Conservation (phyloP, 2,888 invertebrate genomes). For the Vesta saturnalis region DNA sequence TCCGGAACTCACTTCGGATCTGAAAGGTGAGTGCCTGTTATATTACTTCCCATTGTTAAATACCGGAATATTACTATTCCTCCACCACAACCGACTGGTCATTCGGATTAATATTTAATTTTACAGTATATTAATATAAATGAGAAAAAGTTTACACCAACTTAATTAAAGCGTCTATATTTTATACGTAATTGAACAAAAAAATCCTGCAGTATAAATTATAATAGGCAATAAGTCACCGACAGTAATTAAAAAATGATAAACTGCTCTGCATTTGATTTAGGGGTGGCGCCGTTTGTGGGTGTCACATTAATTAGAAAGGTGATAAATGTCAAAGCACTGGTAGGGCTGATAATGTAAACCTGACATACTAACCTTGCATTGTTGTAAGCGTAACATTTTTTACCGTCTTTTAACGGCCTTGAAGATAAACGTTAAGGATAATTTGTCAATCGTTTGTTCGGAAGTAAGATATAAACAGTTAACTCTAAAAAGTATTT, state of each 20-base stretch:
- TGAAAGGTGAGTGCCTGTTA: slow-evolving; percentile 61
- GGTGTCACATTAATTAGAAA: slow-evolving; percentile 44
- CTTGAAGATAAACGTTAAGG: background rate
- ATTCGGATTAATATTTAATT: background rate
- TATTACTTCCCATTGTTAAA: slow-evolving; percentile 56
- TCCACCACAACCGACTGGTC: background rate
- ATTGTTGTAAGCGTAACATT: background rate
- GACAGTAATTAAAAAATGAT: slow-evolving; percentile 43
- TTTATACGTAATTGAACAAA: slow-evolving; percentile 5
- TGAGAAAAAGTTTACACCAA: background rate
- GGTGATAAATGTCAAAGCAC: slow-evolving; percentile 43
- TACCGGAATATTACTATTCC: slow-evolving; percentile 34
- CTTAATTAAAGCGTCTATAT: background rate
- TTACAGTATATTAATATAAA: background rate
- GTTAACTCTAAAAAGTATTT: background rate
- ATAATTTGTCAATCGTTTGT: slow-evolving; percentile 16
- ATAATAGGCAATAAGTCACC: slow-evolving; percentile 26
- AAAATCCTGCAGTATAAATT: slow-evolving; percentile 32
- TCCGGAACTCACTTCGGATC: slow-evolving; percentile 57
- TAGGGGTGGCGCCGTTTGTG: slow-evolving; percentile 43
- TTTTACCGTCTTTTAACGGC: background rate
- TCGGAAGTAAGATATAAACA: background rate
- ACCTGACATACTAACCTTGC: slow-evolving; percentile 32
- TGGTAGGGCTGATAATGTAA: slow-evolving; percentile 34
- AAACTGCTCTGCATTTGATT: slow-evolving; percentile 42